phyloP scores from a whole-genome alignment of 2,888 invertebrate genomes.

The Drosophila neotestacea region DNA sequence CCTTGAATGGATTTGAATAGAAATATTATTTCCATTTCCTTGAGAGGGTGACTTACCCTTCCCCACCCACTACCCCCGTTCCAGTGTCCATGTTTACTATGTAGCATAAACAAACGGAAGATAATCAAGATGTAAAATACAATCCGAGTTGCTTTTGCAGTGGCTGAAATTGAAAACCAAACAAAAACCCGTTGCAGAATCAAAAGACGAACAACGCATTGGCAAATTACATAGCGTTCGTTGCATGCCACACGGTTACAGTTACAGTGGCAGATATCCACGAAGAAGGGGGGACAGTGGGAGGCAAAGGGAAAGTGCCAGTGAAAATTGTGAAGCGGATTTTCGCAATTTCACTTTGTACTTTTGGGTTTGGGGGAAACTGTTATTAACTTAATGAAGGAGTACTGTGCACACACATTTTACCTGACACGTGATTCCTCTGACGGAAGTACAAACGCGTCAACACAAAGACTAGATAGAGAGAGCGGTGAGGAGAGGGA shows the following conservation, averaged over 20 bases:
- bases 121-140: constrained; percentile 83
- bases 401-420: constrained; percentile 66
- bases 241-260: constrained; percentile 47
- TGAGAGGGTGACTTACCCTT: constrained; percentile 14
- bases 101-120: constrained; percentile 77
- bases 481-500: no score
- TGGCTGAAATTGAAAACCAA: constrained; percentile 80
- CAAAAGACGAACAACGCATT: constrained; percentile 64
- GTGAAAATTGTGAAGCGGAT: constrained; percentile 70
- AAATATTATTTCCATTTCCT: constrained; percentile 63
- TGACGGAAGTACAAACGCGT: constrained; percentile 27
- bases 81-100: constrained; percentile 25
- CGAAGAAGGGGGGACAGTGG: constrained; percentile 1
- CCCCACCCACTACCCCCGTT: background rate
- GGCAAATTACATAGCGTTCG: constrained; percentile 58
- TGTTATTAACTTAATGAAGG: constrained; percentile 82
- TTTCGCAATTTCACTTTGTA: constrained; percentile 80
- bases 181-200: constrained; percentile 66
- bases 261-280: constrained; percentile 40
- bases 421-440: constrained; percentile 77
- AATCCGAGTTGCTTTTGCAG: constrained; percentile 45
- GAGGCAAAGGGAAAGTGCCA: constrained; percentile 22
- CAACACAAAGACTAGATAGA: background rate
- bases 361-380: constrained; percentile 58
- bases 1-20: constrained; percentile 81